Percentiles rank a stretch among this genome's conserved stretches.
phyloP scores from a whole-genome alignment of 2,113 vertebrate species.

The Amphiprion ocellaris region DNA sequence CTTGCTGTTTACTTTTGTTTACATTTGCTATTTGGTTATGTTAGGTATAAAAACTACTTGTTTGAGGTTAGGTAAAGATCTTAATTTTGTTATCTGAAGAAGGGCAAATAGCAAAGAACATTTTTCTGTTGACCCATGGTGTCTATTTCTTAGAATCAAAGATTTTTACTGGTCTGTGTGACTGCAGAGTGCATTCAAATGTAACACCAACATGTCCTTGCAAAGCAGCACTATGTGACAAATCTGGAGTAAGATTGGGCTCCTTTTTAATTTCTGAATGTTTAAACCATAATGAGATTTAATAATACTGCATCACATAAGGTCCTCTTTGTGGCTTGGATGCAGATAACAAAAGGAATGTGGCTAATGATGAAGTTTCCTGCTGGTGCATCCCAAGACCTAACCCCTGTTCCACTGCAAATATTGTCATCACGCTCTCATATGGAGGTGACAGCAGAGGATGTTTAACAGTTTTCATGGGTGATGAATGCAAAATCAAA shows the following conservation, averaged over 20 bases:
- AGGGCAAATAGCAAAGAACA: no score
- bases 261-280: constrained; percentile 14
- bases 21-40: no score
- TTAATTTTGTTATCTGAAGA: no score
- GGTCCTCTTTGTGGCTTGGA: not conserved
- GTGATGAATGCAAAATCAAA: constrained; percentile 5
- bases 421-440: constrained; percentile 8
- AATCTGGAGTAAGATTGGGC: not conserved
- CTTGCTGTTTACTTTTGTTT: no score
- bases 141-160: no score
- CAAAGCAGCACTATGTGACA: not conserved
- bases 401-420: constrained; percentile 4
- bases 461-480: constrained; percentile 13
- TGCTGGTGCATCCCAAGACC: constrained; percentile 13
- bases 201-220: no score
- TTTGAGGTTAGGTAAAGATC: no score
- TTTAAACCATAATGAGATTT: constrained; percentile 9
- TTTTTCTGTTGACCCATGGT: no score
- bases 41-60: no score
- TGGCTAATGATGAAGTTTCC: constrained; percentile 6
- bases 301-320: constrained; percentile 1
- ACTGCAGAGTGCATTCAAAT: no score
- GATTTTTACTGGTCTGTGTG: no score
- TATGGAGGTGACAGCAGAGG: constrained; percentile 6
- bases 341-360: constrained; percentile 8